phyloP scores from a whole-genome alignment of 1,140 invertebrate species.

The Helicoverpa zea region DNA sequence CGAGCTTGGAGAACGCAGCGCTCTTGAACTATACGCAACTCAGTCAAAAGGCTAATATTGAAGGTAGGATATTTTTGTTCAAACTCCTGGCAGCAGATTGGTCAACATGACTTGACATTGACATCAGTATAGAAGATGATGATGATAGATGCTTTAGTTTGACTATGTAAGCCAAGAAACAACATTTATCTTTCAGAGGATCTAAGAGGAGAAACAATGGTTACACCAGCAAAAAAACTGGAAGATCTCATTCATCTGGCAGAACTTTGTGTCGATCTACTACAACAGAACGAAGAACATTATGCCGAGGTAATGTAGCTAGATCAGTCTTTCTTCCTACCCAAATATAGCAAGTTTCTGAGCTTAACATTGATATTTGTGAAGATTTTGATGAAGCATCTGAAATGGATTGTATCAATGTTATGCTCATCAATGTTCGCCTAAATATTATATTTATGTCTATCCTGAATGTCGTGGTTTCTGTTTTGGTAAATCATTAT shows the following conservation, averaged over 20 bases:
- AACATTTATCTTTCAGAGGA: slow-evolving; percentile 88
- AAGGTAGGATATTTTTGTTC: slow-evolving; percentile 91
- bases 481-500: slow-evolving; percentile 41
- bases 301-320: slow-evolving; percentile 97
- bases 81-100: too few species aligned
- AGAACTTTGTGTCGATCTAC: slow-evolving; percentile 98
- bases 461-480: slow-evolving; percentile 75
- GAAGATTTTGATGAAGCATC: neutral
- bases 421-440: slow-evolving; percentile 45
- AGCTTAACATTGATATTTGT: slow-evolving; percentile 16
- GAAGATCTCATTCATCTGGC: slow-evolving; percentile 99
- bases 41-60: slow-evolving; percentile 98
- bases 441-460: slow-evolving; percentile 56
- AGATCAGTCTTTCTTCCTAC: neutral
- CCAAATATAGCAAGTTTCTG: slow-evolving; percentile 7
- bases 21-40: slow-evolving; percentile 98
- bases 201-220: slow-evolving; percentile 93
- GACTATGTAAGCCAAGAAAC: neutral
- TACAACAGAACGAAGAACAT: slow-evolving; percentile 99
- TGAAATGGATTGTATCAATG: neutral
- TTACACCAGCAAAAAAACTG: slow-evolving; percentile 95
- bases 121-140: neutral
- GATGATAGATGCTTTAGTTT: neutral
- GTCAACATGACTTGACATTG: too few species aligned
- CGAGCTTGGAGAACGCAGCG: slow-evolving; percentile 98